These are phyloP conservation scores for Chirona hameri DNA, from an alignment of 2,888 invertebrate species.

Conservation along the genomic window DNA sequence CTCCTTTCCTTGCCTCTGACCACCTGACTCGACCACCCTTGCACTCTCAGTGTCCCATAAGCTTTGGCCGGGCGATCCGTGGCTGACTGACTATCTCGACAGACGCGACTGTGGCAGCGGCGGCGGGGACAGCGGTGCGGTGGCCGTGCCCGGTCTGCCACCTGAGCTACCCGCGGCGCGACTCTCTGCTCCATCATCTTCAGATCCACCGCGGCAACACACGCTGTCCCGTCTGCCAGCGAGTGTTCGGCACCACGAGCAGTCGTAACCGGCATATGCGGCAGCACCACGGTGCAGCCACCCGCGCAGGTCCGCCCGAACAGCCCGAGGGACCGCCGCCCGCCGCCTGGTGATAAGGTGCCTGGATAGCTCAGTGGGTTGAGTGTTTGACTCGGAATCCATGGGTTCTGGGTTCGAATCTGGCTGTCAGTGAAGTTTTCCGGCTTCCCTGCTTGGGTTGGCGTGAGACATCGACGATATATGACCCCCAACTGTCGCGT, in stretches of 20 bases:
- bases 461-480: too few relatives aligned
- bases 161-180: constrained; percentile 36
- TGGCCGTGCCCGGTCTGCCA: constrained; percentile 37
- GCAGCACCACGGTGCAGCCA: constrained; percentile 32
- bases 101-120: neutral
- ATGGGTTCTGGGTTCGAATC: too few relatives aligned
- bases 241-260: constrained; percentile 35
- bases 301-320: neutral
- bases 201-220: constrained; percentile 39
- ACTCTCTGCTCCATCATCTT: constrained; percentile 38
- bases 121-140: neutral
- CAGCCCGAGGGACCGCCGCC: neutral
- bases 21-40: too few relatives aligned
- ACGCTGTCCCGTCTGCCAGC: constrained; percentile 33
- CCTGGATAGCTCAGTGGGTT: too few relatives aligned
- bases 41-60: too few relatives aligned
- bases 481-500: too few relatives aligned
- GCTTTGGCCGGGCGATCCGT: too few relatives aligned
- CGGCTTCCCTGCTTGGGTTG: too few relatives aligned
- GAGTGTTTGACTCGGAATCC: too few relatives aligned
- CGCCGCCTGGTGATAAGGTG: too few relatives aligned
- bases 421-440: too few relatives aligned
- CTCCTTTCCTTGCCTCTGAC: too few relatives aligned
- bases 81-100: neutral
- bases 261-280: constrained; percentile 35